phyloP scores from a whole-genome alignment of 2,797 vertebrate genomes.

The Paratrypauchen microcephalus region DNA sequence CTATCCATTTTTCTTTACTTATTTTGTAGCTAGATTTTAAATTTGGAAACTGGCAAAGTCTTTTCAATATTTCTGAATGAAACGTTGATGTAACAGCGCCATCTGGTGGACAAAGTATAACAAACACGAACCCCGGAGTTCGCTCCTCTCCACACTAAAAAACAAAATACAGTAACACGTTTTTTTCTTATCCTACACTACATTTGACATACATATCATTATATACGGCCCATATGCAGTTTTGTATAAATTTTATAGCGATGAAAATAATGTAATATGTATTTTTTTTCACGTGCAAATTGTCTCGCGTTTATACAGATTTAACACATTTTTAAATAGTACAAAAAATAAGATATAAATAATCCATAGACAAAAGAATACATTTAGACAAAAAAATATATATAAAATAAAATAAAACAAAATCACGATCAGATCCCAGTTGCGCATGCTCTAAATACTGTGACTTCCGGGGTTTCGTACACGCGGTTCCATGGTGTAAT shows the following conservation, averaged over 20 bases:
- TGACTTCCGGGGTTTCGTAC: background rate
- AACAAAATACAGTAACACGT: too few relatives aligned
- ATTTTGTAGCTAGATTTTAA: too few relatives aligned
- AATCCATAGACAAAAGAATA: background rate
- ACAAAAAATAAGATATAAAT: background rate
- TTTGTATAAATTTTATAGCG: background rate
- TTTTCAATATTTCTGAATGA: background rate
- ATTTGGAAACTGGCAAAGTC: too few relatives aligned
- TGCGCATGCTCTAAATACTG: background rate
- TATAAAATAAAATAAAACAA: too few relatives aligned
- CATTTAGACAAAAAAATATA: too few relatives aligned
- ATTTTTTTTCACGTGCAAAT: too few relatives aligned
- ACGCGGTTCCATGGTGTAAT: conserved; percentile 42
- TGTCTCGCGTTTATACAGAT: too few relatives aligned
- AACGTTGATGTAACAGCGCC: background rate
- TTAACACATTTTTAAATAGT: too few relatives aligned
- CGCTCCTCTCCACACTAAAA: too few relatives aligned
- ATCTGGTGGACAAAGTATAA: background rate
- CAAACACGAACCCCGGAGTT: background rate
- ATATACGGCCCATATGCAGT: background rate
- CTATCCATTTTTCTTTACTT: too few relatives aligned
- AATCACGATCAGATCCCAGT: too few relatives aligned
- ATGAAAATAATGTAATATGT: background rate
- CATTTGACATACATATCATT: background rate
- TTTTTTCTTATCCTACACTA: background rate